Percentiles rank a stretch among this genome's conserved stretches.
Conservation (phyloP, 2,113 vertebrate species). For the Hydropotes inermis region DNA sequence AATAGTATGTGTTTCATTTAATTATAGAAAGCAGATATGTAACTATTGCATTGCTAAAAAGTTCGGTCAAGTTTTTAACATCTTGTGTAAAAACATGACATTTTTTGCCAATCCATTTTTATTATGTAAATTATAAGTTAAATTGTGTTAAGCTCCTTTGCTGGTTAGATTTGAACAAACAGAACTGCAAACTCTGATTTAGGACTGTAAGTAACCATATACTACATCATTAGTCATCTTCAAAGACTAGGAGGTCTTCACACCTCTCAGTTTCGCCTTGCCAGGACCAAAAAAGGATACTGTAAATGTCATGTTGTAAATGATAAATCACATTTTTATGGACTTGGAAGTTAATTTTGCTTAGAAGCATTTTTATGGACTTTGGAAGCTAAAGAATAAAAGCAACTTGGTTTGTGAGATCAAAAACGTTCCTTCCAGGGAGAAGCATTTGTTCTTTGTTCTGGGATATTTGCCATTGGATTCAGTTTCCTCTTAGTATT, state of each 20-base stretch:
- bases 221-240: conserved; percentile 74
- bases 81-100: background rate
- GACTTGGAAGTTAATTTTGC: conserved; percentile 83
- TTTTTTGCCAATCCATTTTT: background rate
- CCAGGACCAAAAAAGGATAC: conserved; percentile 75
- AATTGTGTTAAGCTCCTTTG: background rate
- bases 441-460: conserved; percentile 49
- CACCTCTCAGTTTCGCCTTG: conserved; percentile 79
- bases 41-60: background rate
- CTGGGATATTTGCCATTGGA: conserved; percentile 30
- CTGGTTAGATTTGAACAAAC: background rate
- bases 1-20: background rate
- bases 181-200: conserved; percentile 67
- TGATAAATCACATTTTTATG: conserved; percentile 82
- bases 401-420: conserved; percentile 76
- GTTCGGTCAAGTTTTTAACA: background rate
- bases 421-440: conserved; percentile 76
- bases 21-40: background rate
- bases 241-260: conserved; percentile 81
- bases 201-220: conserved; percentile 71
- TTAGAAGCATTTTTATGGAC: conserved; percentile 84
- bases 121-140: background rate
- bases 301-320: conserved; percentile 82
- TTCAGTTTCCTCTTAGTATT: conserved; percentile 54
- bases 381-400: conserved; percentile 74